Percentiles rank a stretch among this genome's conserved stretches.
These are phyloP conservation scores for Eilema depressum DNA, from an alignment of 2,888 invertebrate genomes.

Conservation along the genomic window DNA sequence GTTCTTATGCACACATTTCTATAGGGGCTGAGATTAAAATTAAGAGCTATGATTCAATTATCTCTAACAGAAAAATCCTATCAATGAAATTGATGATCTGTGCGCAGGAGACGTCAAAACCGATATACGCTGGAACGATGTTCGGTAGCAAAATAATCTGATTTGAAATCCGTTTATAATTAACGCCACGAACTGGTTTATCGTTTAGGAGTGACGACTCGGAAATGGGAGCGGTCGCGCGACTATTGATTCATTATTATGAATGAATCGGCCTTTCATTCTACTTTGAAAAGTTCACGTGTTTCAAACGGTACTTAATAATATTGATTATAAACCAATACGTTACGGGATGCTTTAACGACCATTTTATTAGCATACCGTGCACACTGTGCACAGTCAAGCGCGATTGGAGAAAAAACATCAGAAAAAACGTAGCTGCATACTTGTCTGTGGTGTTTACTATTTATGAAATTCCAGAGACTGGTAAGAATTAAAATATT, in stretches of 20 bases:
- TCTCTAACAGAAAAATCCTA: slow-evolving; percentile 69
- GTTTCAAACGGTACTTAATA: slow-evolving; percentile 69
- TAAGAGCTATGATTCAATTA: slow-evolving; percentile 67
- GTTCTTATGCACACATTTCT: slow-evolving; percentile 34
- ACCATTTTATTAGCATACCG: slow-evolving; percentile 63
- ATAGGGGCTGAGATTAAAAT: slow-evolving; percentile 55
- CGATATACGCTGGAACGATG: slow-evolving; percentile 66
- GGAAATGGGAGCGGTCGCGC: slow-evolving; percentile 72
- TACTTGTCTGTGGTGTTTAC: slow-evolving; percentile 30
- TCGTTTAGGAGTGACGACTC: slow-evolving; percentile 66
- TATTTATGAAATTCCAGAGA: slow-evolving; percentile 47
- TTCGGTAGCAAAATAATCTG: slow-evolving; percentile 81
- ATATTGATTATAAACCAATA: slow-evolving; percentile 72
- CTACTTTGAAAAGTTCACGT: slow-evolving; percentile 64
- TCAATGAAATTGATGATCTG: slow-evolving; percentile 77
- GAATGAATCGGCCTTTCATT: slow-evolving; percentile 83
- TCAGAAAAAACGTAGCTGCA: slow-evolving; percentile 47
- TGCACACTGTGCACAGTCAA: slow-evolving; percentile 44
- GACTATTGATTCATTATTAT: slow-evolving; percentile 79
- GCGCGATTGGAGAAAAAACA: slow-evolving; percentile 48
- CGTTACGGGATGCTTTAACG: slow-evolving; percentile 66
- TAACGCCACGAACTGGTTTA: slow-evolving; percentile 79
- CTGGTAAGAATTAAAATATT: slow-evolving; percentile 36
- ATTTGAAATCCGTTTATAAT: slow-evolving; percentile 82
- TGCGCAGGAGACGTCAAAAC: slow-evolving; percentile 70